These are phyloP conservation scores for Macrotrachela quadricornifera DNA, from an alignment of 1,140 invertebrate genomes.

Conservation along the genomic window DNA sequence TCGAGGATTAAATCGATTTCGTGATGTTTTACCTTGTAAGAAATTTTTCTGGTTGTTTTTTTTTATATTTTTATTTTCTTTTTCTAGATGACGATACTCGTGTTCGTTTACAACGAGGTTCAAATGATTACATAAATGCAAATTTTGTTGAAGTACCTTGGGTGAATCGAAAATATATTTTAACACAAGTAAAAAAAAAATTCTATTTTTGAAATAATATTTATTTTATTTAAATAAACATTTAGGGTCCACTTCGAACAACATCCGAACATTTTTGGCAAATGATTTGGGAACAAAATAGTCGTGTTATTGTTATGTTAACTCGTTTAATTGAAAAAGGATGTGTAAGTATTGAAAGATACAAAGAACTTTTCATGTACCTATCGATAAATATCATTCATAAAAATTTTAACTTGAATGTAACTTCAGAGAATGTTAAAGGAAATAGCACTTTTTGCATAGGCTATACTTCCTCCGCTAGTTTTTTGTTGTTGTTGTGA, in stretches of 20 bases:
- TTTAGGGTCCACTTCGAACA: constrained; percentile 51
- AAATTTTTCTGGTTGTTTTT: constrained; percentile 5
- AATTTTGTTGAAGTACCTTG: constrained; percentile 58
- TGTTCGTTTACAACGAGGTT: constrained; percentile 48
- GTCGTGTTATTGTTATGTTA: constrained; percentile 71
- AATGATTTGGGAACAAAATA: constrained; percentile 88
- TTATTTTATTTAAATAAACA: constrained; percentile 40
- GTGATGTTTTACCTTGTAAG: constrained; percentile 71
- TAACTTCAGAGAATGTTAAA: no score
- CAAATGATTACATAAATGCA: constrained; percentile 73
- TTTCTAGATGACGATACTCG: constrained; percentile 50
- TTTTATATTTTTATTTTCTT: no score
- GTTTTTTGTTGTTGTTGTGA: no score
- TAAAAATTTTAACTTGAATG: no score
- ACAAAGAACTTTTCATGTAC: no score
- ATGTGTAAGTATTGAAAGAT: constrained; percentile 2
- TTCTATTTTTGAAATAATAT: neutral
- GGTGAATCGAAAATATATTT: constrained; percentile 65
- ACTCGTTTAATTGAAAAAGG: constrained; percentile 74
- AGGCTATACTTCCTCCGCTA: no score
- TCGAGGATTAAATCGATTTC: constrained; percentile 60
- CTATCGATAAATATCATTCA: no score
- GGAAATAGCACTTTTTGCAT: no score
- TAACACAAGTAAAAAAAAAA: constrained; percentile 35
- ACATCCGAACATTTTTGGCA: constrained; percentile 84